A percentile compares a stretch with the other conserved stretches of the same genome.
Evolutionary conservation across 2,113 vertebrate species (phyloP).

Genomic region (Chaetorhynchus papuensis): DNA sequence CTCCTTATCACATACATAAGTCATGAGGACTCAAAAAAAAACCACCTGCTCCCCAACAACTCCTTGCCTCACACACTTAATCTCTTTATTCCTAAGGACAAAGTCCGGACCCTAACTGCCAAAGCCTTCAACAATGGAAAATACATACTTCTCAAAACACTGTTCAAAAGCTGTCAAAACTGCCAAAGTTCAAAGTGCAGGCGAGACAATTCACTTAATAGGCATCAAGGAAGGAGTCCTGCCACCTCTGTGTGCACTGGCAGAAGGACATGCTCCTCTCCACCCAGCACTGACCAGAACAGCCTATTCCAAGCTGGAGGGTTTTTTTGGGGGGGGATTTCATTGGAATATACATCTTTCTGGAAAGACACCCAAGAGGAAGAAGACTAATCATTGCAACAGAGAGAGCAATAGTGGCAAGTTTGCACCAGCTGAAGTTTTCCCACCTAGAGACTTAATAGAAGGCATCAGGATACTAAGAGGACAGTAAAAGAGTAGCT

Average conservation of each 20-base stretch:
- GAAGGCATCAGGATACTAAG: not conserved
- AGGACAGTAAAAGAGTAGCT: not conserved
- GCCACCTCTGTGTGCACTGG: not conserved
- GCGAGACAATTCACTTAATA: not conserved
- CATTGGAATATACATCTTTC: not conserved
- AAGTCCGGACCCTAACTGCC: not conserved
- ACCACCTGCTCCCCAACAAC: not conserved
- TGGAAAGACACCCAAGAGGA: not conserved
- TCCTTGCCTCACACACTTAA: not conserved
- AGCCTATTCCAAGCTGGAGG: not conserved
- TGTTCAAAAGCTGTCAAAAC: not conserved
- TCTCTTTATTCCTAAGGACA: not conserved
- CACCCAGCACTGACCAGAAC: not conserved
- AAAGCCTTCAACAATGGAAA: not conserved
- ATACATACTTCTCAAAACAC: not conserved
- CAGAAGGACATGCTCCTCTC: not conserved
- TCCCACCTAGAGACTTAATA: not conserved
- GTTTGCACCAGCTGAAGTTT: not conserved
- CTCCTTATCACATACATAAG: not conserved
- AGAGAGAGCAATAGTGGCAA: not conserved
- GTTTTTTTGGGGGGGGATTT: not conserved
- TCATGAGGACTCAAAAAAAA: not conserved
- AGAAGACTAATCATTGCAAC: not conserved
- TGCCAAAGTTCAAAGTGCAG: not conserved
- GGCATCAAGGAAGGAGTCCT: not conserved